Evolutionary conservation across 1,140 invertebrate genomes (phyloP).

Genomic region (Euura saliciscinereae): DNA sequence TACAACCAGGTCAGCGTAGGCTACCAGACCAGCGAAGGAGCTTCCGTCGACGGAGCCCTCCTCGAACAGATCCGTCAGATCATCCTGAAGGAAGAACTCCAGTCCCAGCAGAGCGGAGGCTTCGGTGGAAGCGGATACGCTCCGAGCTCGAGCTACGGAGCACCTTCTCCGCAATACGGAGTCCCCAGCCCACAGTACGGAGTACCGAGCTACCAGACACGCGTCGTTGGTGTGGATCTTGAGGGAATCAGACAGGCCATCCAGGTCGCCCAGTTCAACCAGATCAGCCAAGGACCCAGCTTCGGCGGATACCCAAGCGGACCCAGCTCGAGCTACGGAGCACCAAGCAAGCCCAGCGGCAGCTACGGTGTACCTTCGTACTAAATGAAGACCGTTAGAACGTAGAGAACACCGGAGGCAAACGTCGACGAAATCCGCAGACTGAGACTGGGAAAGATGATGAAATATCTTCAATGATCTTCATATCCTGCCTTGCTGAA

Average conservation of each 20-base stretch:
- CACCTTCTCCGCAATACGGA: slow-evolving; percentile 67
- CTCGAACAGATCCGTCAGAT: slow-evolving; percentile 83
- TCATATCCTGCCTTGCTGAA: slow-evolving; percentile 6
- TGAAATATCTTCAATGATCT: not conserved
- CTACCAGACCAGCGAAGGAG: slow-evolving; percentile 76
- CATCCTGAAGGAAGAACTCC: slow-evolving; percentile 78
- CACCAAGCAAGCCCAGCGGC: slow-evolving; percentile 57
- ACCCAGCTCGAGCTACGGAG: slow-evolving; percentile 39
- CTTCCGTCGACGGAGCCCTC: slow-evolving; percentile 76
- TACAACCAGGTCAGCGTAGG: slow-evolving; percentile 76
- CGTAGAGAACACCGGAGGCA: slow-evolving; percentile 8
- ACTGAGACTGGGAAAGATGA: slow-evolving; percentile 16
- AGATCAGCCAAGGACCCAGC: slow-evolving; percentile 46
- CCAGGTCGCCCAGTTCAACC: slow-evolving; percentile 76
- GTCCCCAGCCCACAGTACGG: slow-evolving; percentile 65
- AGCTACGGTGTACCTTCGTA: slow-evolving; percentile 60
- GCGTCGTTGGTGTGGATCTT: slow-evolving; percentile 76
- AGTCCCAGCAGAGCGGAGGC: slow-evolving; percentile 58
- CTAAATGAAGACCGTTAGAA: slow-evolving; percentile 34
- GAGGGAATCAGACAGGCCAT: slow-evolving; percentile 79
- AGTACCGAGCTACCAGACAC: slow-evolving; percentile 61
- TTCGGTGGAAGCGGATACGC: slow-evolving; percentile 56
- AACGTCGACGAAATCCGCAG: slow-evolving; percentile 8
- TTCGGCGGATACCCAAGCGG: slow-evolving; percentile 32
- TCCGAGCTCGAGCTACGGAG: slow-evolving; percentile 60